Evolutionary conservation across 2,113 vertebrate genomes (phyloP), one percentile per base, ranked within the genome.

Genomic region (Dendropsophus ebraccatus): DNA sequence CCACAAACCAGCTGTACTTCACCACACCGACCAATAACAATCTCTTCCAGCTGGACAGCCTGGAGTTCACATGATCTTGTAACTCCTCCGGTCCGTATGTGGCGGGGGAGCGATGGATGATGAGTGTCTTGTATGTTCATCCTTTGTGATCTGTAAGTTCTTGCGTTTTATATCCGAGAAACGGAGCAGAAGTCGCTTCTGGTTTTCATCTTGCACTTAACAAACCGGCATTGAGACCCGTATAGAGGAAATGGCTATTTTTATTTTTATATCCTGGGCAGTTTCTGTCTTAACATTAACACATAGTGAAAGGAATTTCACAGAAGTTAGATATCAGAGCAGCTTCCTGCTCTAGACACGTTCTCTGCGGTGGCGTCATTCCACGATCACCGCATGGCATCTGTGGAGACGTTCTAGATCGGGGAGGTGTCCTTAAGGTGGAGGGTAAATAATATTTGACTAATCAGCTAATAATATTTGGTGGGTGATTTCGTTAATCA

Each of bases 11-110:
- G 93, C 96, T 99, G 87, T 98, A 98, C 90, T 99, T 99, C 91
- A 98, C 97, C 92, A 99, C 98, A 1, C 97, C 98, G 35, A 96
- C 98, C 93, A 99, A 96, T 93, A 98, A 97, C 95, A 99, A 96
- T 88, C 95, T 99, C 87, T 99, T 99, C 92, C 97, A 98, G 60
- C 96, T 99, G 86, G 98, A 99, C 92, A 96, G 96, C 0, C 94
- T 99, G 60, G 97, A 98, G 92, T 98, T 97, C 91, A 99, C 97
- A 96, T 99, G 98, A 99, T 93, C 47, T 13, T 8, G 47, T 49
- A 14, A 10, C 65, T 4, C 5, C 65, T 69, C 92, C 58, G 73
- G 88, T 14, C 32, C 28, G 90, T 88, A 89, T 84, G 88, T 85
- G 88, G 87, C 88, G 88, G 89, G 87, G 88, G 89, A 88, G 89